Percentiles rank a stretch among this genome's conserved stretches.
These are phyloP conservation scores for Cetoscarus ocellatus DNA, from an alignment of 2,797 vertebrate species.

Conservation along the genomic window DNA sequence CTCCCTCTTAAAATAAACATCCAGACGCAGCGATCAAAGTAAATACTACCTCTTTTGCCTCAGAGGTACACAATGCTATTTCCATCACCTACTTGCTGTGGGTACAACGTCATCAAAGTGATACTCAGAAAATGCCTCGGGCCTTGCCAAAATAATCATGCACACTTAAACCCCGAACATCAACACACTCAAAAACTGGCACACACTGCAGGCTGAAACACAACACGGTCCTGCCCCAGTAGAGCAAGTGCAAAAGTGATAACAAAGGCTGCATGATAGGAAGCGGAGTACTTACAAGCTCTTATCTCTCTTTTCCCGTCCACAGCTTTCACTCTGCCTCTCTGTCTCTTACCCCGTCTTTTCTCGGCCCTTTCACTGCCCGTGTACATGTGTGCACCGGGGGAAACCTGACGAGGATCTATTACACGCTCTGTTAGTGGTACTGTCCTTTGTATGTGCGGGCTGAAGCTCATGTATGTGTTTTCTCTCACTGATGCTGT, in stretches of 20 bases:
- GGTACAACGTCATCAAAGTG: slow-evolving; percentile 27
- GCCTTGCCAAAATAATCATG: slow-evolving; percentile 34
- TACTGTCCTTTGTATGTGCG: slow-evolving; percentile 27
- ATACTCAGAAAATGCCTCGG: slow-evolving; percentile 32
- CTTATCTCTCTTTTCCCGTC: slow-evolving; percentile 54
- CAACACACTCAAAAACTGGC: slow-evolving; percentile 5
- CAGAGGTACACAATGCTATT: slow-evolving; percentile 40
- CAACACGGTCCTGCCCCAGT: slow-evolving; percentile 22
- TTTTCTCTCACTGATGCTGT: neutral
- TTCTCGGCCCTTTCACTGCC: slow-evolving; percentile 30
- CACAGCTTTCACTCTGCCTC: slow-evolving; percentile 59
- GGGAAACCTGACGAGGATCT: slow-evolving; percentile 69
- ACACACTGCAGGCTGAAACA: slow-evolving; percentile 30
- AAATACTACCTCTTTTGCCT: slow-evolving; percentile 11
- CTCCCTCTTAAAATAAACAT: slow-evolving; percentile 42
- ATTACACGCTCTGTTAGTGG: slow-evolving; percentile 55
- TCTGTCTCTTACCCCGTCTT: slow-evolving; percentile 34
- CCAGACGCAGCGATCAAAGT: slow-evolving; percentile 25
- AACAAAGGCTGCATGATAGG: slow-evolving; percentile 59
- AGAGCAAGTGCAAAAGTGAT: slow-evolving; percentile 46
- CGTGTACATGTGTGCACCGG: slow-evolving; percentile 49
- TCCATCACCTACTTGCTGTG: slow-evolving; percentile 36
- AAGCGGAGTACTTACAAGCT: slow-evolving; percentile 71
- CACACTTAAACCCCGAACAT: slow-evolving; percentile 18
- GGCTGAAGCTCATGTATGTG: slow-evolving; percentile 7